A percentile compares a stretch with the other conserved stretches of the same genome.
These are phyloP conservation scores for Cossypha polioptera DNA, from an alignment of 2,797 vertebrate species.

Conservation along the genomic window DNA sequence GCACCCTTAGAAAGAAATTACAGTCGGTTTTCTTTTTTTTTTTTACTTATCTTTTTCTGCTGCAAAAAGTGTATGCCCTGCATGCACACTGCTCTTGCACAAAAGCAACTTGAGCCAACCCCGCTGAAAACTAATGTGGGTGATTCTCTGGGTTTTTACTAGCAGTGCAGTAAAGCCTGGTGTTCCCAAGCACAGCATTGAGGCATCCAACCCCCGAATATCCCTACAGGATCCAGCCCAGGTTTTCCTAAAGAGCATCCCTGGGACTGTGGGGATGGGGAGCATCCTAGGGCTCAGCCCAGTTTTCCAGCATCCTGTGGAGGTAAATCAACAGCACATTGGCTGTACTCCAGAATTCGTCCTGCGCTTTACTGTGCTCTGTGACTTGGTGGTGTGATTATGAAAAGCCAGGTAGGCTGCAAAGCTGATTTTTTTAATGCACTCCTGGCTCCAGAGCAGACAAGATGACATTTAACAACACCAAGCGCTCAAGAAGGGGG, in stretches of 20 bases:
- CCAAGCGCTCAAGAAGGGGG: background rate
- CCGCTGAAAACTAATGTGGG: accelerated
- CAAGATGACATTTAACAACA: background rate
- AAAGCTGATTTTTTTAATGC: background rate
- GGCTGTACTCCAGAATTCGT: background rate
- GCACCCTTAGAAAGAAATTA: background rate
- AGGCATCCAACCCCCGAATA: background rate
- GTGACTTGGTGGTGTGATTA: background rate
- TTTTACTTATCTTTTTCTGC: background rate
- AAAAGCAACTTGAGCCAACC: background rate
- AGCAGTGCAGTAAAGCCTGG: background rate
- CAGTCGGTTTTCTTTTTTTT: background rate
- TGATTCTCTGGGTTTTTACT: background rate
- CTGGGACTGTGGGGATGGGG: accelerated
- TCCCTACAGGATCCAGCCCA: background rate
- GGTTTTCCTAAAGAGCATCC: background rate
- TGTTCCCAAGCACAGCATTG: background rate
- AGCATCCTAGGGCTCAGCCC: background rate
- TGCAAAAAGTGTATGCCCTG: background rate
- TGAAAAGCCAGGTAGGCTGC: background rate
- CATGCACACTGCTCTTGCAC: background rate
- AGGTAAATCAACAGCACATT: background rate
- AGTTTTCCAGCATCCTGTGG: background rate
- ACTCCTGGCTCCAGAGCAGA: background rate
- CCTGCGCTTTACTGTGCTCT: background rate